phyloP scores from a whole-genome alignment of 2,113 vertebrate genomes.

The Trinectes maculatus region DNA sequence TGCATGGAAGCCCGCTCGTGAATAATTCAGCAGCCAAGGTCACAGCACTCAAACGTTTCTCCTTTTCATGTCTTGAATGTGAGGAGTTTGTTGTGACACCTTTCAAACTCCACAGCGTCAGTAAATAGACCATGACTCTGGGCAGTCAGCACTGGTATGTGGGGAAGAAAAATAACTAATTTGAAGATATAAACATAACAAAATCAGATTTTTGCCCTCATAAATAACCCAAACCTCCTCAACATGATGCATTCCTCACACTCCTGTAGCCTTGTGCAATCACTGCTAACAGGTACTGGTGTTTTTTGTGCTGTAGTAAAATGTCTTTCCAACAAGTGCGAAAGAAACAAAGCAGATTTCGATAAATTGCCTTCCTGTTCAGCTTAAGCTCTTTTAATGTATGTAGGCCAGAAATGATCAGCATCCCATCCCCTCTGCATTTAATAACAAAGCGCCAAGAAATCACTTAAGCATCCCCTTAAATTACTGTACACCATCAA shows the following conservation, averaged over 20 bases:
- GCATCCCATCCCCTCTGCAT: slow-evolving; percentile 20
- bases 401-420: slow-evolving; percentile 4
- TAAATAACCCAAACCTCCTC: neutral
- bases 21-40: slow-evolving; percentile 79
- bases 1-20: slow-evolving; percentile 59
- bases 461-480: slow-evolving; percentile 6
- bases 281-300: neutral
- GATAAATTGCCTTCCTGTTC: slow-evolving; percentile 29
- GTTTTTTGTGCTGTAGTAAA: neutral
- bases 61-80: slow-evolving; percentile 18
- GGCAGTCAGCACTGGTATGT: neutral
- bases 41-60: slow-evolving; percentile 57
- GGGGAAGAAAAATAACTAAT: neutral
- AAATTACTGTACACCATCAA: neutral
- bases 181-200: neutral
- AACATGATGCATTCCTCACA: neutral
- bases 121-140: slow-evolving; percentile 22
- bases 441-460: slow-evolving; percentile 3
- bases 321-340: slow-evolving; percentile 9
- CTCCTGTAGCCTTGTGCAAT: slow-evolving; percentile 7
- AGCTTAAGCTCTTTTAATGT: slow-evolving; percentile 25
- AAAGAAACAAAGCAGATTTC: slow-evolving; percentile 36
- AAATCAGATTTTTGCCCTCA: neutral
- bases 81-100: slow-evolving; percentile 64
- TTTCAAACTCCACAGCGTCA: slow-evolving; percentile 13